A percentile compares a stretch with the other conserved stretches of the same genome.
Evolutionary conservation across 2,797 vertebrate species (phyloP).

Genomic region (Philypnodon macrostomus): DNA sequence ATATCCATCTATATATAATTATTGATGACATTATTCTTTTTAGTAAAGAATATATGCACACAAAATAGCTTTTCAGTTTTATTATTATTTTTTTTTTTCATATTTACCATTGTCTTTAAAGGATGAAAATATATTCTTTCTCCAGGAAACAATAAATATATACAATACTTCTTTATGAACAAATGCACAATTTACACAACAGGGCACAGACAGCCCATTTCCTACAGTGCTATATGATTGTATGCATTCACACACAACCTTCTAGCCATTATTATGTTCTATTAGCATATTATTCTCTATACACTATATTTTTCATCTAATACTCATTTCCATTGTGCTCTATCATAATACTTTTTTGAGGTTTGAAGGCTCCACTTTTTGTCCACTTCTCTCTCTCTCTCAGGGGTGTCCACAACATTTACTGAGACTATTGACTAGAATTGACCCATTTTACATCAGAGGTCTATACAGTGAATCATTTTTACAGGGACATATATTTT

Average conservation of each 20-base stretch:
- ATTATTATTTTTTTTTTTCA: too few relatives aligned
- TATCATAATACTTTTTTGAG: slow-evolving; percentile 54
- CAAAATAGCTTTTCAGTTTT: too few relatives aligned
- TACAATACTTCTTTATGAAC: slow-evolving; percentile 91
- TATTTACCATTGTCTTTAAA: slow-evolving; percentile 69
- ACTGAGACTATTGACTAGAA: too few relatives aligned
- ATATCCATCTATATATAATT: too few relatives aligned
- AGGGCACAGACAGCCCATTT: slow-evolving; percentile 73
- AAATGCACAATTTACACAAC: slow-evolving; percentile 98
- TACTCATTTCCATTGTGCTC: slow-evolving; percentile 41
- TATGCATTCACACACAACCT: slow-evolving; percentile 47
- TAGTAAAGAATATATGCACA: too few relatives aligned
- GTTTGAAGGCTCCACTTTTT: slow-evolving; percentile 20
- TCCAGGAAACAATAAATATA: slow-evolving; percentile 96
- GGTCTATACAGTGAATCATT: too few relatives aligned
- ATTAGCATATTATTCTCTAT: slow-evolving; percentile 52
- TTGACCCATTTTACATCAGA: too few relatives aligned
- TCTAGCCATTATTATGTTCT: slow-evolving; percentile 59
- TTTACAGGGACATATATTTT: too few relatives aligned
- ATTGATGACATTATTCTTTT: too few relatives aligned
- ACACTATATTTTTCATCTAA: slow-evolving; percentile 35
- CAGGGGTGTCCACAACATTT: too few relatives aligned
- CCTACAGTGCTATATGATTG: slow-evolving; percentile 80
- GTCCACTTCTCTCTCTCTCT: neutral
- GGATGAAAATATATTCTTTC: slow-evolving; percentile 92